Evolutionary conservation across 1,140 invertebrate species (phyloP).

Genomic region (Drosophila saltans): DNA sequence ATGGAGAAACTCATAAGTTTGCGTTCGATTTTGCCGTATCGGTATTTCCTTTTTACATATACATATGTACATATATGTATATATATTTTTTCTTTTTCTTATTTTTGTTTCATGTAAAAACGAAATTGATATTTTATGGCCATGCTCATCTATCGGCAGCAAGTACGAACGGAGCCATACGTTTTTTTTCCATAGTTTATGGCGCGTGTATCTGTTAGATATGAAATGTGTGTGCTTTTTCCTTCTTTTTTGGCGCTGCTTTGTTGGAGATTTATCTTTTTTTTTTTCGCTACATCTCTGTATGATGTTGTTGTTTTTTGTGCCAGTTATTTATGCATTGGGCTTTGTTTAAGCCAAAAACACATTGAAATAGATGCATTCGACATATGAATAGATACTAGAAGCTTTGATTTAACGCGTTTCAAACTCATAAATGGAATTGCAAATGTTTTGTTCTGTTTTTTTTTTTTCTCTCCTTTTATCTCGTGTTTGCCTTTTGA

Average conservation of each 20-base stretch:
- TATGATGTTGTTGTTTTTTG: slow-evolving; percentile 28
- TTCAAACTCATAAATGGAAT: slow-evolving; percentile 50
- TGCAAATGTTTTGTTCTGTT: slow-evolving; percentile 3
- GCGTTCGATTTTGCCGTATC: slow-evolving; percentile 73
- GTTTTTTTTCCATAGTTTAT: slow-evolving; percentile 76
- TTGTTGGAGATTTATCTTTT: slow-evolving; percentile 44
- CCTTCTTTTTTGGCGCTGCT: slow-evolving; percentile 35
- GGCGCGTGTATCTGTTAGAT: slow-evolving; percentile 77
- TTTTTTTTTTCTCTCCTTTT: neutral
- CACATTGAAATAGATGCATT: slow-evolving; percentile 32
- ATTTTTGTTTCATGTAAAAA: slow-evolving; percentile 63
- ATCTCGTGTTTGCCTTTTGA: neutral
- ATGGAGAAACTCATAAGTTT: slow-evolving; percentile 68
- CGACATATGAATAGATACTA: slow-evolving; percentile 37
- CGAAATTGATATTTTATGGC: slow-evolving; percentile 81
- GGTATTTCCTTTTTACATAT: neutral
- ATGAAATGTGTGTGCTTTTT: slow-evolving; percentile 37
- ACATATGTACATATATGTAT: no score
- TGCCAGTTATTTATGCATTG: slow-evolving; percentile 72
- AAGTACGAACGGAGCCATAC: slow-evolving; percentile 47
- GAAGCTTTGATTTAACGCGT: slow-evolving; percentile 60
- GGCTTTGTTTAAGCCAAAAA: slow-evolving; percentile 68
- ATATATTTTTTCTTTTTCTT: neutral
- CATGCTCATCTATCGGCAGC: slow-evolving; percentile 74
- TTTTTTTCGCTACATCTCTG: neutral